Percentiles rank a stretch among this genome's conserved stretches.
These are phyloP conservation scores for Lophura nycthemera DNA, from an alignment of 2,113 vertebrate genomes.

Conservation along the genomic window DNA sequence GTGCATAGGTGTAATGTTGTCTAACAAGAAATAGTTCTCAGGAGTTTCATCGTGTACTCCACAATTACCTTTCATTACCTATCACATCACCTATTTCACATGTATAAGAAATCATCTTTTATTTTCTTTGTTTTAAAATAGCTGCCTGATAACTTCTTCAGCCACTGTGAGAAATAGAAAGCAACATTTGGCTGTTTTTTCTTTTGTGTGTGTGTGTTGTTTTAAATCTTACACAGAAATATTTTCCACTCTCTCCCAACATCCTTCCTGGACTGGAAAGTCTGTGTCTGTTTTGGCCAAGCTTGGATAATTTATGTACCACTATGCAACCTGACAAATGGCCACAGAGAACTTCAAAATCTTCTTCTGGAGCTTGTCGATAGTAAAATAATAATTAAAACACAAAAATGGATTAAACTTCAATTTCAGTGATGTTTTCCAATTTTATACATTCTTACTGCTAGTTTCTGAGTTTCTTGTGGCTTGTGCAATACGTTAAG, in stretches of 20 bases:
- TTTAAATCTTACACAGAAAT: not conserved
- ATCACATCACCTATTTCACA: not conserved
- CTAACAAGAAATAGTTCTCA: not conserved
- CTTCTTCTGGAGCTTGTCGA: not conserved
- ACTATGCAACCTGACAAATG: not conserved
- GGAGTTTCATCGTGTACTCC: not conserved
- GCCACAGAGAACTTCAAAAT: not conserved
- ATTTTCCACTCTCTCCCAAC: not conserved
- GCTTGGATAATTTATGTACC: not conserved
- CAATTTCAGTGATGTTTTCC: not conserved
- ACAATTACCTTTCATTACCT: not conserved
- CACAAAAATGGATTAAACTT: not conserved
- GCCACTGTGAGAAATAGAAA: not conserved
- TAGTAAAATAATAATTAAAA: not conserved
- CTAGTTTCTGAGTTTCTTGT: not conserved
- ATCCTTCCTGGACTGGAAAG: not conserved
- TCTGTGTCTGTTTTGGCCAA: conserved; percentile 1
- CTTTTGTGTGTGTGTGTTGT: not conserved
- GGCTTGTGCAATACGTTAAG: not conserved
- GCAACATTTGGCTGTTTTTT: not conserved
- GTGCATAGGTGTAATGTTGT: not conserved
- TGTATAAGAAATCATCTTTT: not conserved
- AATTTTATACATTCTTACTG: not conserved
- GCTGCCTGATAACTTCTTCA: not conserved
- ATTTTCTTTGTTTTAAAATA: not conserved